Conservation (phyloP, 2,888 invertebrate species). For the Himalopsyche anomala region DNA sequence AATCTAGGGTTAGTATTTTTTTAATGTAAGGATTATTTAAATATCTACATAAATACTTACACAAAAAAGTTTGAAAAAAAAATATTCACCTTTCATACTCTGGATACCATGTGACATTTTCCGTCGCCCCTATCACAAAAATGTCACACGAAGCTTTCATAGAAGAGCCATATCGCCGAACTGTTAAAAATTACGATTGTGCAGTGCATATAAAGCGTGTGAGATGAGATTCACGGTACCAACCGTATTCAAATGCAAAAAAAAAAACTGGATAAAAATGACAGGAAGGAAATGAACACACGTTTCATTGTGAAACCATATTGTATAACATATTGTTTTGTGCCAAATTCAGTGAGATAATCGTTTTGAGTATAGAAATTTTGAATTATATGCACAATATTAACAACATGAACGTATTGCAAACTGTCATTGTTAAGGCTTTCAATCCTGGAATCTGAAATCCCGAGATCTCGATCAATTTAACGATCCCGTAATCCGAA, state of each 20-base stretch:
- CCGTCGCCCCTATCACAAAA: background rate
- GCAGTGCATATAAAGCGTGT: slow-evolving; percentile 7
- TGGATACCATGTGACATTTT: background rate
- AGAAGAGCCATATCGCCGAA: slow-evolving; percentile 9
- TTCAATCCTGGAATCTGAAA: too few relatives aligned
- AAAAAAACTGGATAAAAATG: slow-evolving; percentile 3
- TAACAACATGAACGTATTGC: too few relatives aligned
- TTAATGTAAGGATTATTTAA: too few relatives aligned
- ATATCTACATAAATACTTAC: too few relatives aligned
- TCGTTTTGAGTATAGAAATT: background rate
- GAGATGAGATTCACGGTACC: background rate
- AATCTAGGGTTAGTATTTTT: too few relatives aligned
- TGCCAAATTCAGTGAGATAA: background rate
- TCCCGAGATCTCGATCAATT: too few relatives aligned
- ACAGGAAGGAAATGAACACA: background rate
- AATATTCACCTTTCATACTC: background rate
- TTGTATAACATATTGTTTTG: background rate
- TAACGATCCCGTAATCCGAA: too few relatives aligned
- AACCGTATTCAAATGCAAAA: background rate
- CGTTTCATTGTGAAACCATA: background rate
- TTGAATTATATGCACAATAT: too few relatives aligned
- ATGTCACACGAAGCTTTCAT: background rate
- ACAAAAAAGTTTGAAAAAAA: too few relatives aligned
- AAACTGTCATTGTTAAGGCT: too few relatives aligned
- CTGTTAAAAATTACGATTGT: slow-evolving; percentile 39